Evolutionary conservation across 2,797 vertebrate species (phyloP).

Genomic region (Anguilla megastoma): DNA sequence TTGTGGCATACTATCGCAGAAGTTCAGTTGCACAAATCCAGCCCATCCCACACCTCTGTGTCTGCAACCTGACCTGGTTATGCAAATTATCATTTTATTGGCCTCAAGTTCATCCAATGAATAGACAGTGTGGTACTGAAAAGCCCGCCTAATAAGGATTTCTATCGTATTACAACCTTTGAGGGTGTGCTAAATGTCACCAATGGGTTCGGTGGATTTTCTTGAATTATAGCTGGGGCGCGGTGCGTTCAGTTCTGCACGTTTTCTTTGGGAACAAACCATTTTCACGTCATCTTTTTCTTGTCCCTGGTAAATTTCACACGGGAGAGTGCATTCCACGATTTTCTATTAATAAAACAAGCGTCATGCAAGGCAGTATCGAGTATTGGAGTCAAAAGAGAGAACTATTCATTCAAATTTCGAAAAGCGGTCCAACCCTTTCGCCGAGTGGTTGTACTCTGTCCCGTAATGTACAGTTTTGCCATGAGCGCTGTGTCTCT

Average conservation of each 20-base stretch:
- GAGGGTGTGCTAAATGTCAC: conserved; percentile 34
- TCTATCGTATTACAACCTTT: conserved; percentile 53
- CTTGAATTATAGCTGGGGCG: conserved; percentile 77
- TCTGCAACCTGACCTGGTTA: conserved; percentile 79
- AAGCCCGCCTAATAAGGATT: conserved; percentile 44
- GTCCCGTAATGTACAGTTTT: conserved; percentile 73
- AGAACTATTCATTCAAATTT: too few relatives aligned
- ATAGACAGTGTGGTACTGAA: fast-evolving
- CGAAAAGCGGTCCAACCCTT: conserved; percentile 11
- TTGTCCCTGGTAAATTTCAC: not conserved
- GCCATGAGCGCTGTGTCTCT: conserved; percentile 84
- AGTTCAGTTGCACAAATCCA: conserved; percentile 74
- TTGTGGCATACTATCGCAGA: conserved; percentile 61
- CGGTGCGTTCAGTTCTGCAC: conserved; percentile 96
- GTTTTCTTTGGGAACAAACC: conserved; percentile 88
- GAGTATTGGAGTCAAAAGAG: too few relatives aligned
- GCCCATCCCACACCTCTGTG: conserved; percentile 74
- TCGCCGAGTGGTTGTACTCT: conserved; percentile 74
- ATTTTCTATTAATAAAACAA: too few relatives aligned
- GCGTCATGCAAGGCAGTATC: not conserved
- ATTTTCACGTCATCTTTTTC: conserved; percentile 62
- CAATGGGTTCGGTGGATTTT: conserved; percentile 40
- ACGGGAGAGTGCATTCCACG: too few relatives aligned
- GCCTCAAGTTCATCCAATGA: conserved; percentile 60
- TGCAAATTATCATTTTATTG: conserved; percentile 66